phyloP scores from a whole-genome alignment of 37 sponge, comb jelly and placozoan species.

The Aphrocallistes beatrix region DNA sequence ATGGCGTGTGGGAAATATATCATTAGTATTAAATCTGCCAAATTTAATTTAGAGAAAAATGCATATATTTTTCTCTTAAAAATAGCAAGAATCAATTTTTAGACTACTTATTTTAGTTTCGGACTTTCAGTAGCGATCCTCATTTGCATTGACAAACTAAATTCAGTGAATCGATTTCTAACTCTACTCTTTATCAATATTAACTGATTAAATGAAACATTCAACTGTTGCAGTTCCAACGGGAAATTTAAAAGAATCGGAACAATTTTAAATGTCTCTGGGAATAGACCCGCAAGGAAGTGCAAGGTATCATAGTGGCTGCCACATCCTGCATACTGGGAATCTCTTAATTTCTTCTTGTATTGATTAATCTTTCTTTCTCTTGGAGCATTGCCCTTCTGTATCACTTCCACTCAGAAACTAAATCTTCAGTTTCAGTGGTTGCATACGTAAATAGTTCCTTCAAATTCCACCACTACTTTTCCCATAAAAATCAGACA shows the following conservation, averaged over 20 bases:
- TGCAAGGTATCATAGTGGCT: too few species aligned
- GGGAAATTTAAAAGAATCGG: background rate
- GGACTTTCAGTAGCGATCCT: background rate
- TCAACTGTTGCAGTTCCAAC: background rate
- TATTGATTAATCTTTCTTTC: too few species aligned
- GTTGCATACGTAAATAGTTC: too few species aligned
- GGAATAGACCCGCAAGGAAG: too few species aligned
- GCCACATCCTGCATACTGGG: too few species aligned
- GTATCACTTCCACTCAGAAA: too few species aligned
- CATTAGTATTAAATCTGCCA: background rate
- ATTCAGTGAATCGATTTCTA: background rate
- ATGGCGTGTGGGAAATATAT: background rate
- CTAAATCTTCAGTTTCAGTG: too few species aligned
- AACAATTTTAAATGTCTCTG: background rate
- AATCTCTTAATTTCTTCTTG: too few species aligned
- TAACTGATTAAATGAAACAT: background rate
- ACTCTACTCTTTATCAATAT: background rate
- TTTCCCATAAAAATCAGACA: too few species aligned
- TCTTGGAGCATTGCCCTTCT: too few species aligned
- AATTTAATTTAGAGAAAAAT: background rate
- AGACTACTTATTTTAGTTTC: background rate
- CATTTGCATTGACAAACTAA: background rate
- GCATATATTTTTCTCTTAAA: background rate
- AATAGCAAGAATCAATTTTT: background rate
- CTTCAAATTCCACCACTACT: too few species aligned